These are phyloP conservation scores for Platichthys flesus DNA, from an alignment of 2,113 vertebrate genomes.

Conservation along the genomic window DNA sequence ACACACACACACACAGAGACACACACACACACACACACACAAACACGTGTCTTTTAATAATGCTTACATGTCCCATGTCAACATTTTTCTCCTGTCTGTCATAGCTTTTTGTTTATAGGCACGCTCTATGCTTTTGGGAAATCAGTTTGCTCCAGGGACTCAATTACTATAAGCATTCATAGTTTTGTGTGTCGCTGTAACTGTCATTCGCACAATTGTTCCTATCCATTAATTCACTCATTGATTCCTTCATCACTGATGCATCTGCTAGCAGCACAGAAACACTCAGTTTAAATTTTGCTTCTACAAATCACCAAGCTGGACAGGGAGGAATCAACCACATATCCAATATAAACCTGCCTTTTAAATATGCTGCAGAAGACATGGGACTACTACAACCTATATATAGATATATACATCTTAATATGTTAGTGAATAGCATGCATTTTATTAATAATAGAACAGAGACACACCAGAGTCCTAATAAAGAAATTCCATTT, in stretches of 20 bases:
- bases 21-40: conserved; percentile 28
- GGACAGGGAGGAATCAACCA: background rate
- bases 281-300: background rate
- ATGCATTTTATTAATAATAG: conserved; percentile 51
- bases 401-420: conserved; percentile 55
- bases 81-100: conserved; percentile 56
- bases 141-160: conserved; percentile 55
- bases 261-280: background rate
- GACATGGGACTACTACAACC: background rate
- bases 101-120: conserved; percentile 49
- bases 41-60: conserved; percentile 67
- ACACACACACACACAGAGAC: conserved; percentile 18
- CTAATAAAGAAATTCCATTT: conserved; percentile 86
- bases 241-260: background rate
- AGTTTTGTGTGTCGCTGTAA: conserved; percentile 15
- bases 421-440: conserved; percentile 65
- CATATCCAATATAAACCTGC: background rate
- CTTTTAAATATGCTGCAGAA: background rate
- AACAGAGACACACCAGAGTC: conserved; percentile 33
- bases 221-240: background rate
- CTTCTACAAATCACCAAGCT: background rate
- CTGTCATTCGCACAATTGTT: conserved; percentile 12
- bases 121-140: conserved; percentile 53
- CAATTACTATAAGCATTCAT: conserved; percentile 58
- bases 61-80: conserved; percentile 56